Conservation (phyloP, 2,797 vertebrate species). For the Furcifer pardalis region DNA sequence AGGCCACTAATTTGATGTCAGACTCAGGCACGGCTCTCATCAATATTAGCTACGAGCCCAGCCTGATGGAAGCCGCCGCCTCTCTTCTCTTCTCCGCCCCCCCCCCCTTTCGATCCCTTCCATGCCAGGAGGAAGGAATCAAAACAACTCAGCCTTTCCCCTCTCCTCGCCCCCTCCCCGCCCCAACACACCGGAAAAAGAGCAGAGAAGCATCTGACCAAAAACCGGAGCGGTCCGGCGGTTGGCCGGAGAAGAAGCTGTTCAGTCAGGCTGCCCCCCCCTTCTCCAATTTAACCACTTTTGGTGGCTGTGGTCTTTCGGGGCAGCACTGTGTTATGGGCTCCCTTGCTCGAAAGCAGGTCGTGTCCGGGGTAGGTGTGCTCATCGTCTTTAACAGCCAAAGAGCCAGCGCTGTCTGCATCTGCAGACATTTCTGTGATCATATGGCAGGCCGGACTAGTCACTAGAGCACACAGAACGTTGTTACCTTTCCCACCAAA, state of each 20-base stretch:
- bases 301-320: too few relatives aligned
- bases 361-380: too few relatives aligned
- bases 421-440: too few relatives aligned
- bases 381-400: too few relatives aligned
- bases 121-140: constrained; percentile 61
- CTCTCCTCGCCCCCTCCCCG: background rate
- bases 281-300: too few relatives aligned
- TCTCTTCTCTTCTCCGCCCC: background rate
- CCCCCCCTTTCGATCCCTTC: background rate
- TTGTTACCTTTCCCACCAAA: too few relatives aligned
- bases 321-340: too few relatives aligned
- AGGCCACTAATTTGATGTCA: constrained; percentile 79
- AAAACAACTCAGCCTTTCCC: constrained; percentile 37
- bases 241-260: too few relatives aligned
- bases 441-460: too few relatives aligned
- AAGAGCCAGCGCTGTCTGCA: too few relatives aligned
- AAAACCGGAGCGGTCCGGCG: background rate
- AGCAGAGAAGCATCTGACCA: background rate
- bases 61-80: constrained; percentile 66
- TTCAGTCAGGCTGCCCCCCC: background rate
- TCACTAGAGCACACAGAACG: too few relatives aligned
- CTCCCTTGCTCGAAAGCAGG: too few relatives aligned
- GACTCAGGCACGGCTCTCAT: constrained; percentile 78
- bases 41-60: constrained; percentile 83
- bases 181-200: background rate